Evolutionary conservation across 2,888 invertebrate species (phyloP).

Genomic region (Palloptera scutellata): DNA sequence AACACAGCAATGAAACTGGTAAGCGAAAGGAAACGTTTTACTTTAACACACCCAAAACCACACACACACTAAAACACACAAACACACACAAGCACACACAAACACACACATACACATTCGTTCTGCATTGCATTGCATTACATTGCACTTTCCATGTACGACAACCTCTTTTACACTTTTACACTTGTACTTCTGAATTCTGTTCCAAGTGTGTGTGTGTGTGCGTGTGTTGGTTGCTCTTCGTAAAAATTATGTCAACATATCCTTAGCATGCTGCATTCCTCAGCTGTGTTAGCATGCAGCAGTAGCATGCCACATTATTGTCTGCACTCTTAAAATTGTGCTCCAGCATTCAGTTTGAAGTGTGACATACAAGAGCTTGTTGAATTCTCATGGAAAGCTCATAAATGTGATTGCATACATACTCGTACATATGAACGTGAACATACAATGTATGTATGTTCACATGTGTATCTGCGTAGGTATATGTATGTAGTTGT

Average conservation of each 20-base stretch:
- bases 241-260: constrained; percentile 28
- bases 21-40: constrained; percentile 16
- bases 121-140: too few species aligned
- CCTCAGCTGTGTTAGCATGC: too few species aligned
- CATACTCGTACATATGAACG: constrained; percentile 18
- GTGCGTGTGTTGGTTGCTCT: constrained; percentile 24
- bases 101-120: background rate
- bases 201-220: constrained; percentile 20
- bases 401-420: constrained; percentile 9
- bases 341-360: background rate
- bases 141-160: too few species aligned
- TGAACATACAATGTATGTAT: constrained; percentile 26
- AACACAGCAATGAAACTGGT: constrained; percentile 19
- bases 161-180: constrained; percentile 12
- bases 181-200: constrained; percentile 11
- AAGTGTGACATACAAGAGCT: background rate
- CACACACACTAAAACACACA: constrained; percentile 18
- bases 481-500: constrained; percentile 1
- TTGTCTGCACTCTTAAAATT: background rate
- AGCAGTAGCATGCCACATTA: background rate
- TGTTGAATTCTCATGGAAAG: background rate
- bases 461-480: background rate
- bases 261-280: constrained; percentile 26
- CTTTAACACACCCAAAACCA: background rate
- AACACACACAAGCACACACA: constrained; percentile 9